A percentile compares a stretch with the other conserved stretches of the same genome.
Evolutionary conservation across 2,113 vertebrate genomes (phyloP).

Genomic region (Apteryx owenii): DNA sequence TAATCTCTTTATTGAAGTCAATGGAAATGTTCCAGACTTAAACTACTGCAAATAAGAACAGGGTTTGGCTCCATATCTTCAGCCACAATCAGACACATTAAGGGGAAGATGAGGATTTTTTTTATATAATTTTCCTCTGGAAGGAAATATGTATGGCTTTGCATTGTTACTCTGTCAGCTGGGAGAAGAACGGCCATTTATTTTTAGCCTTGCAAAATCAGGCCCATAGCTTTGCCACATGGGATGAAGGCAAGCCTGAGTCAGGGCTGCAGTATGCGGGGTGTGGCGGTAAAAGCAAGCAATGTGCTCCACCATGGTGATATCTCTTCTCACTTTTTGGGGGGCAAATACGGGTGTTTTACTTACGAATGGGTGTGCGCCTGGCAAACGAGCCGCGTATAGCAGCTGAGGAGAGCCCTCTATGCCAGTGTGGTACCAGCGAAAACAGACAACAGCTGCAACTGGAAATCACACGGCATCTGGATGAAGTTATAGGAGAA

Average conservation of each 20-base stretch:
- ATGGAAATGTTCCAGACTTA: background rate
- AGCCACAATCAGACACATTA: background rate
- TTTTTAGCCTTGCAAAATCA: constrained; percentile 1
- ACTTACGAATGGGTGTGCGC: background rate
- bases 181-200: background rate
- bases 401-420: background rate
- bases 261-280: constrained; percentile 14
- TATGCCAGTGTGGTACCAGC: background rate
- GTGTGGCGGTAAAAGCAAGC: constrained; percentile 10
- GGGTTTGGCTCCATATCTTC: background rate
- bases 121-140: background rate
- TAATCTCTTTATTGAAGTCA: background rate
- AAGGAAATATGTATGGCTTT: background rate
- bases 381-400: background rate
- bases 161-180: background rate
- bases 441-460: background rate
- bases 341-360: background rate
- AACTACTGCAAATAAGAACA: background rate
- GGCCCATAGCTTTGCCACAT: background rate
- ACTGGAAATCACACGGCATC: background rate
- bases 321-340: background rate
- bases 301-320: constrained; percentile 19
- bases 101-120: background rate
- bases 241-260: background rate
- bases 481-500: background rate